Conservation (phyloP, 92 coral and sea anemone species). For the Epizoanthus stellaris region DNA sequence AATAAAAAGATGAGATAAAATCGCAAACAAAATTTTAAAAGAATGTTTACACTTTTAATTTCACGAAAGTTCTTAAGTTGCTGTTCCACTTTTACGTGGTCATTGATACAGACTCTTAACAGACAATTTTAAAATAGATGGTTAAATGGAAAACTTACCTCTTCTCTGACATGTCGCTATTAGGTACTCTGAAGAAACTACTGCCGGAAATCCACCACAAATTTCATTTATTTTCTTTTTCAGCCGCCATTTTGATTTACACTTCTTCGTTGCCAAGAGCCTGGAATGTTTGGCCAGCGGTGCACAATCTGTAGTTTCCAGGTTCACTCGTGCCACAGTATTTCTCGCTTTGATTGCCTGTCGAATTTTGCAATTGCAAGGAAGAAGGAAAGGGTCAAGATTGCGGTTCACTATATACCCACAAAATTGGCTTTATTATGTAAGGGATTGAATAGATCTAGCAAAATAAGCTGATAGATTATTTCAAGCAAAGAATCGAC, state of each 20-base stretch:
- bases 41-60: not conserved
- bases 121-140: not conserved
- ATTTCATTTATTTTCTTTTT: not conserved
- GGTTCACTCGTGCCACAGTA: not conserved
- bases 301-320: not conserved
- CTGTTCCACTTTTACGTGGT: not conserved
- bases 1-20: not conserved
- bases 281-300: constrained; percentile 17
- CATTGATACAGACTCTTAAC: not conserved
- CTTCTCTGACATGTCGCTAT: not conserved
- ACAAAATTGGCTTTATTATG: too few relatives aligned
- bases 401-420: too few relatives aligned
- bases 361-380: too few relatives aligned
- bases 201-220: not conserved
- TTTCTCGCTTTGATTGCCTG: too few relatives aligned
- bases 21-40: not conserved
- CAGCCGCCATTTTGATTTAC: constrained; percentile 8
- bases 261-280: constrained; percentile 23
- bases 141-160: not conserved
- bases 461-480: not conserved
- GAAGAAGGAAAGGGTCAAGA: too few relatives aligned
- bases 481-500: not conserved
- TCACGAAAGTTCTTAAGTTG: not conserved
- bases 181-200: not conserved
- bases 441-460: too few relatives aligned